Evolutionary conservation across 92 coral and sea anemone genomes (phyloP), one percentile per base, ranked within the genome.

Genomic region (Porites lobata): DNA sequence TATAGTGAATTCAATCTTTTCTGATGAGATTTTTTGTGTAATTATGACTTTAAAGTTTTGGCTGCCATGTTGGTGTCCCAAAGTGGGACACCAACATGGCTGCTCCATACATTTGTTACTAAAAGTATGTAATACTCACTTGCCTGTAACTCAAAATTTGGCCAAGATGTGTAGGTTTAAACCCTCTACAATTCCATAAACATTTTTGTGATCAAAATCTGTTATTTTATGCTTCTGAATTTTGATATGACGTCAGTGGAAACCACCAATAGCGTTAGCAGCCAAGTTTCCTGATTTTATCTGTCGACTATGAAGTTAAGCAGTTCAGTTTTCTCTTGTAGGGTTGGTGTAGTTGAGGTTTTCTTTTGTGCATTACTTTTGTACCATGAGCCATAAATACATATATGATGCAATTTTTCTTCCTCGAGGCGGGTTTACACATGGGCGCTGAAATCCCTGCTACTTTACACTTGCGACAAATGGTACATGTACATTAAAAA

Each of bases 401-500:
- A 65, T 65, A 65, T 65, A 65, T 65, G 70, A 65, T 65, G 70
- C 70, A 65, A 65, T 17, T 65, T 65, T 65, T 65, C 24, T 65
- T 65, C 70, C 43, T 87, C 38, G 72, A 87, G 78, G 65, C 26
- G 47, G 79, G 82, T 59, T 85, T 85, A 21, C 81, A 90, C 65
- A 12, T 90, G 53, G 50, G 18, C 43, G 79, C 69, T 73, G 76
- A 78, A 66, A 77, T 50, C 17, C 56, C 76, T 50, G 56, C 76
- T 71, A 65, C 70, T 65, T 65, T 65, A 65, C 70, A 65, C 70
- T 65, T 65, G 70, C 70, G 9, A 17, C 70, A 65, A 65, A 65
- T 21, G 70, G 70, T 65, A 65, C 70, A 65, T 65, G 24, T 65
- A 65, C 70, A 65, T 65, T 17, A 65, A 65, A 21, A 65, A 65